Evolutionary conservation across 1,140 invertebrate genomes (phyloP).

Genomic region (Drosophila asahinai): DNA sequence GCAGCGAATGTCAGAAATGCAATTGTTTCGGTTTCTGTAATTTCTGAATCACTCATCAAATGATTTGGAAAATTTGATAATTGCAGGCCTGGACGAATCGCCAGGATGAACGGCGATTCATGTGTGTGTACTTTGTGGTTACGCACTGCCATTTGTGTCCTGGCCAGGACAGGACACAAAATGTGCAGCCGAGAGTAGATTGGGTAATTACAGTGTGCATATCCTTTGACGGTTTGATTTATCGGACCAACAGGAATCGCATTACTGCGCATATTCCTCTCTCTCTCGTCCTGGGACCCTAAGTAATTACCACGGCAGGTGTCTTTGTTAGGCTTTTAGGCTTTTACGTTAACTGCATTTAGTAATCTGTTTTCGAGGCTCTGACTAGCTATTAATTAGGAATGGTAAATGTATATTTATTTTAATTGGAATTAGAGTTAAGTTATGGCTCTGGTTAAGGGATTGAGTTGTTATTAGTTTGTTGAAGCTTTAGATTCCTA

Average conservation of each 20-base stretch:
- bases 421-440: background rate
- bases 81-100: slow-evolving; percentile 21
- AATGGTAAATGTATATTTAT: background rate
- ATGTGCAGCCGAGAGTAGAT: slow-evolving; percentile 12
- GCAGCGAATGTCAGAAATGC: slow-evolving; percentile 13
- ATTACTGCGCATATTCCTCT: background rate
- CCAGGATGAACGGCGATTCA: slow-evolving; percentile 5
- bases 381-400: background rate
- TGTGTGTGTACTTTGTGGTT: slow-evolving; percentile 16
- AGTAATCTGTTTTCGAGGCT: background rate
- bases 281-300: background rate
- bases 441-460: background rate
- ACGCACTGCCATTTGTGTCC: slow-evolving; percentile 6
- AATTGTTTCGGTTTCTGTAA: slow-evolving; percentile 14
- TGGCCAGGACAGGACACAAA: slow-evolving; percentile 1
- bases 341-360: background rate
- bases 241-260: background rate
- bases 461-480: background rate
- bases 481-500: background rate
- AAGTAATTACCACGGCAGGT: slow-evolving; percentile 6
- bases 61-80: slow-evolving; percentile 57
- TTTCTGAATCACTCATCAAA: slow-evolving; percentile 27
- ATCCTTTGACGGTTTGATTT: slow-evolving; percentile 11
- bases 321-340: too few relatives aligned
- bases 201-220: slow-evolving; percentile 14